These are phyloP conservation scores for Drosophila subobscura DNA, from an alignment of 1,140 invertebrate genomes.

Conservation along the genomic window DNA sequence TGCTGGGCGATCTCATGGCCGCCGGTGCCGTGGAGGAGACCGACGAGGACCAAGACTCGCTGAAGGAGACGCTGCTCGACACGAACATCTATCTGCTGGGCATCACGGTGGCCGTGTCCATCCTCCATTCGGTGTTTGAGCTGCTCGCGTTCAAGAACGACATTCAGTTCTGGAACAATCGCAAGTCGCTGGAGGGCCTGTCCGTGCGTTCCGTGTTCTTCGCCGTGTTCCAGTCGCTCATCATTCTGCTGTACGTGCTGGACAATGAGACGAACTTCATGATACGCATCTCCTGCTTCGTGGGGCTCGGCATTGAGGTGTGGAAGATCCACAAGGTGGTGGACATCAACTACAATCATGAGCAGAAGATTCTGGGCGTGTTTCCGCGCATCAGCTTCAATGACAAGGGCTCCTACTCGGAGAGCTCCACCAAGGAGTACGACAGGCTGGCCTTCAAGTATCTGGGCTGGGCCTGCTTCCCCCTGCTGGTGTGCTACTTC, in stretches of 20 bases:
- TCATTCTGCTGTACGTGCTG: constrained; percentile 97
- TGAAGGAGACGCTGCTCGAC: constrained; percentile 98
- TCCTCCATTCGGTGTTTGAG: constrained; percentile 99
- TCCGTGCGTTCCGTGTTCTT: constrained; percentile 99
- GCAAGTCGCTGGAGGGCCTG: constrained; percentile 97
- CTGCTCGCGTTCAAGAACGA: constrained; percentile 99
- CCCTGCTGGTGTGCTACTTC: constrained; percentile 95
- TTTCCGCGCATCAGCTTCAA: constrained; percentile 92
- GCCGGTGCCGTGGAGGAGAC: constrained; percentile 64
- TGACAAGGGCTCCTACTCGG: constrained; percentile 98
- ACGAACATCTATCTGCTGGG: constrained; percentile 98
- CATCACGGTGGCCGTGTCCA: constrained; percentile 95
- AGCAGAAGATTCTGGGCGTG: constrained; percentile 89
- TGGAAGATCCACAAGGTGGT: constrained; percentile 99
- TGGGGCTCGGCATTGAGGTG: constrained; percentile 98
- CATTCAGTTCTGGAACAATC: constrained; percentile 99
- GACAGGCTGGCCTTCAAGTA: constrained; percentile 98
- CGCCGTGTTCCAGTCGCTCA: constrained; percentile 97
- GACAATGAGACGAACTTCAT: constrained; percentile 99
- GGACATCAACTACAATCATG: constrained; percentile 92
- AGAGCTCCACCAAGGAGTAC: constrained; percentile 97
- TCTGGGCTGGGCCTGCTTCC: constrained; percentile 97
- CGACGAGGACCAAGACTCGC: constrained; percentile 97
- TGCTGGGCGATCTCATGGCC: constrained; percentile 84
- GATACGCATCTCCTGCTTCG: constrained; percentile 94